phyloP scores from a whole-genome alignment of 2,888 invertebrate genomes.

The Cerastoderma edule region DNA sequence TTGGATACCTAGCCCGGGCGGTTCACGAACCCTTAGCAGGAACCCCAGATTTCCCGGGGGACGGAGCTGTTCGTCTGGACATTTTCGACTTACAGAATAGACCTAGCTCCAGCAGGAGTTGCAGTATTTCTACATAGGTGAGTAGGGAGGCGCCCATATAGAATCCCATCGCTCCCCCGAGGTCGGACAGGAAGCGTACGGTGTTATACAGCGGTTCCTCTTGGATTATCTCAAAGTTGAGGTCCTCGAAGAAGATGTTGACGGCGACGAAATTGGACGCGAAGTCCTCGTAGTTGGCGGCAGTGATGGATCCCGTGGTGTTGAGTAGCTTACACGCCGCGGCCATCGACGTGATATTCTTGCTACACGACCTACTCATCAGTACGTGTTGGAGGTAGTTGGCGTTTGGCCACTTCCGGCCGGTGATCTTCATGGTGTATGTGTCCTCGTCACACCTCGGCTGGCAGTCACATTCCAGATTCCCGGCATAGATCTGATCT shows the following conservation, averaged over 20 bases:
- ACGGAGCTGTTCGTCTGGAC: too few species aligned
- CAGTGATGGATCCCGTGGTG: not conserved
- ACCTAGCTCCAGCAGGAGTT: slow-evolving; percentile 50
- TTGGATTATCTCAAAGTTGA: slow-evolving; percentile 17
- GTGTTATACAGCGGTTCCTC: slow-evolving; percentile 25
- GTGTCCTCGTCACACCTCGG: not conserved
- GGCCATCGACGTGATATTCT: slow-evolving; percentile 7
- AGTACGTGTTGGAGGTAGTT: slow-evolving; percentile 2
- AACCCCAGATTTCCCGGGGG: too few species aligned
- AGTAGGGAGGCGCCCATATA: slow-evolving; percentile 59
- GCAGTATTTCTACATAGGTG: slow-evolving; percentile 56
- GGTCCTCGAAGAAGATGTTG: slow-evolving; percentile 24
- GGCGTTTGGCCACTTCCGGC: slow-evolving; percentile 5
- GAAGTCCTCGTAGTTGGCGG: not conserved
- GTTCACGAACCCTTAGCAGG: too few species aligned
- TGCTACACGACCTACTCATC: slow-evolving; percentile 4
- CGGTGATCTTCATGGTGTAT: not conserved
- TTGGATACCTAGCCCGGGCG: too few species aligned
- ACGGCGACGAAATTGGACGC: slow-evolving; percentile 20
- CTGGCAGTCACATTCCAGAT: slow-evolving; percentile 3
- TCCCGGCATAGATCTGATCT: not conserved
- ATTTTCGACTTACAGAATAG: slow-evolving; percentile 28
- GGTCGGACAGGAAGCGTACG: slow-evolving; percentile 58
- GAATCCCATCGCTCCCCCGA: slow-evolving; percentile 61
- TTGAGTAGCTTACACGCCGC: not conserved